Percentiles rank a stretch among this genome's conserved stretches.
Conservation (phyloP, 2,797 vertebrate species). For the Carapus acus region DNA sequence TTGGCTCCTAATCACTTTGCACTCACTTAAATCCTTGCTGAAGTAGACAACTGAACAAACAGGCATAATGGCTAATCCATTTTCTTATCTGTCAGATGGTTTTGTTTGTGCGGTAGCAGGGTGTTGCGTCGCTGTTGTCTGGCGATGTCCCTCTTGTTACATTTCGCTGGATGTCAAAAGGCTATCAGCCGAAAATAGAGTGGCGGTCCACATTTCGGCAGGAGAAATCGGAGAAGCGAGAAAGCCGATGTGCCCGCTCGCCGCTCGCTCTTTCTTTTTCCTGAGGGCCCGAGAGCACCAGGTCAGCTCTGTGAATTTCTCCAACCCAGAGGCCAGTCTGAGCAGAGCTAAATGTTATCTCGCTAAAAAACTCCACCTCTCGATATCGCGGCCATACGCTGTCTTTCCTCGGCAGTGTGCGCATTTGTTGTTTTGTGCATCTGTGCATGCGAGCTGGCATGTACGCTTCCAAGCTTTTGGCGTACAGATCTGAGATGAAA, state of each 20-base stretch:
- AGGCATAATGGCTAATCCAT: conserved; percentile 48
- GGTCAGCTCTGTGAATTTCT: conserved; percentile 47
- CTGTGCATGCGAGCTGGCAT: conserved; percentile 25
- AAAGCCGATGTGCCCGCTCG: conserved; percentile 40
- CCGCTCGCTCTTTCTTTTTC: conserved; percentile 21
- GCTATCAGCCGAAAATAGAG: conserved; percentile 53
- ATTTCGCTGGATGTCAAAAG: conserved; percentile 54
- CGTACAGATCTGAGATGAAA: conserved; percentile 73
- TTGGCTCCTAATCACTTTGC: conserved; percentile 33
- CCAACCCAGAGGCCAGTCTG: conserved; percentile 37
- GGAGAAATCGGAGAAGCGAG: conserved; percentile 53
- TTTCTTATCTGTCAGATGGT: conserved; percentile 52
- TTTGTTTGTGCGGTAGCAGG: conserved; percentile 28
- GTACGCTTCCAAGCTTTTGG: conserved; percentile 52
- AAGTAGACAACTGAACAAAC: conserved; percentile 44
- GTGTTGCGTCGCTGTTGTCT: conserved; percentile 26
- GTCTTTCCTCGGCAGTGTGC: conserved; percentile 28
- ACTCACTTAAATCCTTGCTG: conserved; percentile 33
- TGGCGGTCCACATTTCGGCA: conserved; percentile 49
- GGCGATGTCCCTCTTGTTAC: conserved; percentile 37
- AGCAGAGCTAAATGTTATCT: conserved; percentile 46
- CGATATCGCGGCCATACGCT: conserved; percentile 15
- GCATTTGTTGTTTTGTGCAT: conserved; percentile 22
- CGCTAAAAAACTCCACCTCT: conserved; percentile 33
- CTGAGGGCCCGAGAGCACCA: conserved; percentile 42